Base-by-base conservation (phyloP, 2,888 invertebrate species). In the Therioaphis trifolii region DNA sequence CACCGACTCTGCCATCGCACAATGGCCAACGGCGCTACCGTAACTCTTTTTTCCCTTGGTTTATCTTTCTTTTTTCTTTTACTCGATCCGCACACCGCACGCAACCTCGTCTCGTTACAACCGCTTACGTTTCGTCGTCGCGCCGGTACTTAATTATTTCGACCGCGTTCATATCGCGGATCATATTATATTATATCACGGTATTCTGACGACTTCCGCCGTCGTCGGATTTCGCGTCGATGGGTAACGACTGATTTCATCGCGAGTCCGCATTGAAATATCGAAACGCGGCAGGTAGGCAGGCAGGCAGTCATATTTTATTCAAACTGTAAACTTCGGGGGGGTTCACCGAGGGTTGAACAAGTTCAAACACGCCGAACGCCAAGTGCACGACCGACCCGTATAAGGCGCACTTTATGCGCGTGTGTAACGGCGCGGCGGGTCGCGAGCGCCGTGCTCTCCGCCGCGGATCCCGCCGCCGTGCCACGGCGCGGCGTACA, bases 281-380 rank as follows among this genome's bases (percentile, higher is more conserved):
- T 55, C 52, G 52, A 24, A 71, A 18, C 27, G 7, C 35, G 7
- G 35, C 35, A 35, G 35, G 35, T 35, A 35, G 35, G 7, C 35
- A 35, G 35, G 7, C 11, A 9, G 2, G 14, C 55, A 0, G 55
- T 40, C 40, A 43, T 58, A 63, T 63, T 63, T 63, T 77, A 77
- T 77, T 77, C 35, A 77, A 49, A 18, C 24, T 2, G 27, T 21
- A n/a, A 76, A 61, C 75, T 43, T 76, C 29, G 63, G n/a, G 18
- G 63, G 7, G 4, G 3, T 0, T 35, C 35, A 5, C 3, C 14
- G 40, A 40, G 43, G 40, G 78, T 52, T 68, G 40, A 78, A 55
- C 11, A 18, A 78, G 18, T 68, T 68, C 68, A 68, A 78, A 68
- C 66, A 49, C 35, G 35, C 29, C 29, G 77, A n/a, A 29, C 63